Base-by-base conservation (phyloP, 1,140 invertebrate genomes). In the Microplitis demolitor region DNA sequence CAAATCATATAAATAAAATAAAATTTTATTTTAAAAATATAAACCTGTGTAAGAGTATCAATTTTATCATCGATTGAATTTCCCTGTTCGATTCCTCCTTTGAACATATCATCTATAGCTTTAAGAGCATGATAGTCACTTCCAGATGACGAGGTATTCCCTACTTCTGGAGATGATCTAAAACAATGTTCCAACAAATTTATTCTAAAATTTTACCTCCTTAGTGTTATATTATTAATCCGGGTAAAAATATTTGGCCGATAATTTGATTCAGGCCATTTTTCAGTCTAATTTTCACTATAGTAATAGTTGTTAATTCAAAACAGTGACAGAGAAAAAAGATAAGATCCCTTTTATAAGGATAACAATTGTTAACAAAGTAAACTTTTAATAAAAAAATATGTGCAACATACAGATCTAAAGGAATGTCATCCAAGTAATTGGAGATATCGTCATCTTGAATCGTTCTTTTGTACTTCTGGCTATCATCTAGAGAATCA, bases 91-190 rank as follows among this genome's bases (percentile, higher is more conserved):
- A 75, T 16, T 1, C 78, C 76, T 13, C 76, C 81, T 78, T 82
- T 81, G 74, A 83, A 81, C 76, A 80, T 77, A 69, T 82, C 81
- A 72, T 79, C 76, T 24, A 76, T 80, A 61, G 72, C 76, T 71
- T 83, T 83, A 35, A 83, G 71, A 2, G 78, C 76, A 5, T 77
- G 53, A 66, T 82, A 83, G 74, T 79, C 76, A 75, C 75, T 80
- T 33, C 62, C 75, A n/a, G 80, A 78, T 54, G 58, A 31, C 5
- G 63, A 66, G 24, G 70, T 58, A 60, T 67, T 71, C 14, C 63
- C 69, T 13, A 54, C 35, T 50, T 66, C 58, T 24, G 16, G 34
- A 6, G 39, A 61, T 24, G 69, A 53, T 9, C 16, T 45, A 39
- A 24, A 24, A 24, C 24, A 24, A 24, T 24, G 2, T 24, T 24